Conservation (phyloP, 2,888 invertebrate species). For the Sinodicranocentrus sp. region DNA sequence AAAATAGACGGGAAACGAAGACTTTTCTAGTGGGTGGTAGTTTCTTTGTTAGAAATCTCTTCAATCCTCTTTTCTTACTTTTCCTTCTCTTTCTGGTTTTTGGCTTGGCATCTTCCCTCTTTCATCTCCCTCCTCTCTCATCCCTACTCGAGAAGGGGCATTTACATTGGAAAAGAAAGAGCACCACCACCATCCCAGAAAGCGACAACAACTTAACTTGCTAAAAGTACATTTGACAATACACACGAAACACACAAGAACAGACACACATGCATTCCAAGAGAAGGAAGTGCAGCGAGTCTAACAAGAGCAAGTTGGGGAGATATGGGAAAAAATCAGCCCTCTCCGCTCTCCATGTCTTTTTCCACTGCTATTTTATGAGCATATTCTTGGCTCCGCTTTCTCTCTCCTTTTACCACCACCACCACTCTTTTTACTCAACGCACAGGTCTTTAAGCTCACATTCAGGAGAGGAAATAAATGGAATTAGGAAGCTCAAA, state of each 20-base stretch:
- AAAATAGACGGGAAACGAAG: not conserved
- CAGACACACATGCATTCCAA: not conserved
- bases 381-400: constrained; percentile 56
- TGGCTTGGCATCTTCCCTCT: constrained; percentile 49
- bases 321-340: not conserved
- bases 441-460: constrained; percentile 52
- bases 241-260: not conserved
- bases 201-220: constrained; percentile 22
- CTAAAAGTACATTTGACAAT: constrained; percentile 42
- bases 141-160: not conserved
- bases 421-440: constrained; percentile 26
- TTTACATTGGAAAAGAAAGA: constrained; percentile 29
- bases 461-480: constrained; percentile 68
- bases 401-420: constrained; percentile 28
- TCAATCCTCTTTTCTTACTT: constrained; percentile 58
- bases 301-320: not conserved
- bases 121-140: constrained; percentile 19
- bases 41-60: constrained; percentile 57
- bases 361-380: constrained; percentile 55
- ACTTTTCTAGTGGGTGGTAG: not conserved
- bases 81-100: constrained; percentile 35
- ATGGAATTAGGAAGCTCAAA: constrained; percentile 74
- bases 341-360: constrained; percentile 1
- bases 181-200: constrained; percentile 4
- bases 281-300: not conserved